These are phyloP conservation scores for Matsumyia berberina DNA, from an alignment of 2,888 invertebrate genomes.

Conservation along the genomic window DNA sequence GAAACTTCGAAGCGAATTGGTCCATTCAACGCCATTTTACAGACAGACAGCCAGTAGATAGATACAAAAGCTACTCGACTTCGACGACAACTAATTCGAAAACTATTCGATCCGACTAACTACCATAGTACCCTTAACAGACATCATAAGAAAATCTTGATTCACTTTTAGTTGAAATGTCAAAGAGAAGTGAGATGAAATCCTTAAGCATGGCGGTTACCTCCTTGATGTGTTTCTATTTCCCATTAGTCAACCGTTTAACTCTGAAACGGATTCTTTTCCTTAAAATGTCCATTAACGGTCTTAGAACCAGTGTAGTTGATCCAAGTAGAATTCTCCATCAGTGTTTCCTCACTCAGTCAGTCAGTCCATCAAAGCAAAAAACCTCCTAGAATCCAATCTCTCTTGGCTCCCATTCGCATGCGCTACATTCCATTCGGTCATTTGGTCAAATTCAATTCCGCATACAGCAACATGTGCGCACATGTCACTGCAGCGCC, in stretches of 20 bases:
- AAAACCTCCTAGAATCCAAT: constrained; percentile 26
- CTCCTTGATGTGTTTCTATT: no score
- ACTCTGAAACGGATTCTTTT: not conserved
- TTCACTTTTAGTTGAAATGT: no score
- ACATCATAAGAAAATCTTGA: no score
- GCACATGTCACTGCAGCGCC: constrained; percentile 66
- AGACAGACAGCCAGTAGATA: no score
- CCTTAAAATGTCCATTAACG: not conserved
- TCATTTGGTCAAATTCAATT: constrained; percentile 75
- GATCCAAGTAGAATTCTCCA: constrained; percentile 17
- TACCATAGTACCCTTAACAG: no score
- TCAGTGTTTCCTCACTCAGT: not conserved
- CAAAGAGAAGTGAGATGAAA: no score
- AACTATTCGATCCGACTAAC: no score
- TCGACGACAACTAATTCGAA: no score
- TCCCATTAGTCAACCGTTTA: not conserved
- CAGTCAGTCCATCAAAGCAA: constrained; percentile 8
- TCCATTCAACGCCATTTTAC: no score
- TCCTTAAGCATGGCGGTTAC: no score
- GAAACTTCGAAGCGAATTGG: no score
- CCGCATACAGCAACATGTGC: constrained; percentile 71
- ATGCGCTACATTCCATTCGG: constrained; percentile 73
- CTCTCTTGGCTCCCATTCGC: constrained; percentile 51
- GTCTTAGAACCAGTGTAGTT: constrained; percentile 27
- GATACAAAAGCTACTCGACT: no score